A percentile compares a stretch with the other conserved stretches of the same genome.
phyloP scores from a whole-genome alignment of 1,140 invertebrate genomes.

The Macrobrachium rosenbergii region DNA sequence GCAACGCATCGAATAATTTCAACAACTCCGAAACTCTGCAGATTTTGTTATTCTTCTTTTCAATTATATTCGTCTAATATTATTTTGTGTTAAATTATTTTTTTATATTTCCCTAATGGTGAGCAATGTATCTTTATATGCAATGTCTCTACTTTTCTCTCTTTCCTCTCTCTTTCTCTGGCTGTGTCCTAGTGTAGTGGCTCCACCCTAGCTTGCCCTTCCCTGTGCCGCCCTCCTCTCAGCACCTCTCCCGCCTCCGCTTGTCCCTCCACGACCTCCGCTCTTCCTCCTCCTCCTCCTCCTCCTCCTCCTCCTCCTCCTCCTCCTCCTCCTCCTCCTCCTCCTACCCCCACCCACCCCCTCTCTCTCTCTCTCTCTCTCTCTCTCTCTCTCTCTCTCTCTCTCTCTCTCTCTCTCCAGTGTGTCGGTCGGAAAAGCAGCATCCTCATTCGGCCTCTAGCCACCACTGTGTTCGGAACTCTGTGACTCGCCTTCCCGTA shows the following conservation, averaged over 20 bases:
- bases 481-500: no score
- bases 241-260: no score
- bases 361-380: not conserved
- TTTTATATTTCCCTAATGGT: not conserved
- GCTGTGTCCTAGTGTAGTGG: not conserved
- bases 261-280: not conserved
- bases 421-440: no score
- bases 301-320: not conserved
- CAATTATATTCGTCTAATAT: not conserved
- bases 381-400: conserved; percentile 14
- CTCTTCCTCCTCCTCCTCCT: not conserved
- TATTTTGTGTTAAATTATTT: not conserved
- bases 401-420: not conserved
- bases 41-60: not conserved
- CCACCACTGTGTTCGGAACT: no score
- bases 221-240: no score
- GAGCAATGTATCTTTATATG: no score
- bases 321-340: not conserved
- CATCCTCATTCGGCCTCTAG: no score
- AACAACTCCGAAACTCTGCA: no score
- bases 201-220: no score
- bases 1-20: no score
- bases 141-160: not conserved
- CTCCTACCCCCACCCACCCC: not conserved
- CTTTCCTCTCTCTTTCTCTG: not conserved